Percentiles rank a stretch among this genome's conserved stretches.
Evolutionary conservation across 1,140 invertebrate genomes (phyloP).

Genomic region (Dendroctonus valens): DNA sequence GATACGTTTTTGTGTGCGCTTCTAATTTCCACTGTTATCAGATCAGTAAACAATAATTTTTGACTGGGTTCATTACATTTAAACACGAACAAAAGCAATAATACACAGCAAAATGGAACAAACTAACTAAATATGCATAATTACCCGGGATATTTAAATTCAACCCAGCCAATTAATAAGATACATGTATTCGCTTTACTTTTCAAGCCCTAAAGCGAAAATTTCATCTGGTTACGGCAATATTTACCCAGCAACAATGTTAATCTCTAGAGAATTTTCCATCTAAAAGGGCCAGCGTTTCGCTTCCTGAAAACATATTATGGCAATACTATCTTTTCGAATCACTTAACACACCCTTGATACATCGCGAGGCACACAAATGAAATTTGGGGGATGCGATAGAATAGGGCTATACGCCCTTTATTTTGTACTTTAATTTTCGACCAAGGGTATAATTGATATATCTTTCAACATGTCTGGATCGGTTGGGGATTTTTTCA

Average conservation of each 20-base stretch:
- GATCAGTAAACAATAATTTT: too few relatives aligned
- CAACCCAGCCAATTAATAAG: too few relatives aligned
- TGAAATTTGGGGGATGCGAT: conserved; percentile 16
- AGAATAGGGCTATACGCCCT: conserved; percentile 1
- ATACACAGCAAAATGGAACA: too few relatives aligned
- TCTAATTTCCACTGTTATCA: too few relatives aligned
- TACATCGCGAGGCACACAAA: conserved; percentile 16
- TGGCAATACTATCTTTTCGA: conserved; percentile 22
- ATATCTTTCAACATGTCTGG: conserved; percentile 4
- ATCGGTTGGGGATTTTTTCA: not conserved
- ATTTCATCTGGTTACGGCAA: conserved; percentile 6
- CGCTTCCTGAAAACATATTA: conserved; percentile 16
- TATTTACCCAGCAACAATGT: conserved; percentile 21
- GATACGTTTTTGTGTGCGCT: too few relatives aligned
- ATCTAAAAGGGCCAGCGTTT: conserved; percentile 14
- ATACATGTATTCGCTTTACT: too few relatives aligned
- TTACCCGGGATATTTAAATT: too few relatives aligned
- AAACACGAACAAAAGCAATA: too few relatives aligned
- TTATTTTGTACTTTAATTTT: conserved; percentile 16
- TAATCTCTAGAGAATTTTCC: conserved; percentile 18
- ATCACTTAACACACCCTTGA: conserved; percentile 20
- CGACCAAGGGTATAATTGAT: not conserved
- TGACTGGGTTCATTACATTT: too few relatives aligned
- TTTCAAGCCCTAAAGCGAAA: conserved; percentile 4
- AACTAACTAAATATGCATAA: too few relatives aligned